These are phyloP conservation scores for Mormyrops attenuatus DNA, from an alignment of 2,797 vertebrate genomes.

Conservation along the genomic window DNA sequence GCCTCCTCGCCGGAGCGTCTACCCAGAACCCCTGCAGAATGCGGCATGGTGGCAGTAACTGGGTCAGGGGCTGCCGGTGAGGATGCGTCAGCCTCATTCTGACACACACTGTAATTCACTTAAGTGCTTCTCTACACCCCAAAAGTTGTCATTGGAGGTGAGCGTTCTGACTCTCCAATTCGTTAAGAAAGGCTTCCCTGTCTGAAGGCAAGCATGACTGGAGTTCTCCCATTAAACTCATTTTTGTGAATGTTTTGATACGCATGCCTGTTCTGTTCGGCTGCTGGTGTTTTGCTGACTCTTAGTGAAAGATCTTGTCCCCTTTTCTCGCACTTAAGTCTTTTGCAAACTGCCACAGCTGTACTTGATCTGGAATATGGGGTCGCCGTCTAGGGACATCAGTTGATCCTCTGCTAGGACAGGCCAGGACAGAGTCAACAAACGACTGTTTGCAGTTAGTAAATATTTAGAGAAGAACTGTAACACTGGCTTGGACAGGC, in stretches of 20 bases:
- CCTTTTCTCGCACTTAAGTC: background rate
- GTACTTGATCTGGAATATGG: background rate
- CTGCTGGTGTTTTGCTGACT: background rate
- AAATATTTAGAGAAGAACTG: conserved; percentile 6
- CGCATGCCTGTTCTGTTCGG: background rate
- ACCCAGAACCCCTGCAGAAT: conserved; percentile 15
- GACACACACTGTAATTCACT: conserved; percentile 27
- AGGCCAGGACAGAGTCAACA: background rate
- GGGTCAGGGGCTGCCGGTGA: conserved; percentile 12
- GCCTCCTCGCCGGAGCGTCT: conserved; percentile 17
- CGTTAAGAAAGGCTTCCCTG: background rate
- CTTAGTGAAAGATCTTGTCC: background rate
- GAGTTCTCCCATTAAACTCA: background rate
- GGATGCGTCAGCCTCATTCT: background rate
- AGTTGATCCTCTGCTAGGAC: background rate
- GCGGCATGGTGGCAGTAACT: conserved; percentile 9
- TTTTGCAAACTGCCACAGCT: background rate
- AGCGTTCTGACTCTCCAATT: conserved; percentile 11
- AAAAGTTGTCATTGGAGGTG: conserved; percentile 10
- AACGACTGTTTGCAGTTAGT: background rate
- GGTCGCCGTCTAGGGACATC: background rate
- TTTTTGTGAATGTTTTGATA: background rate
- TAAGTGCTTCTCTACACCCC: conserved; percentile 26
- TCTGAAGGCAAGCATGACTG: background rate
- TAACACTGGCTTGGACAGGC: background rate